Base-by-base conservation (phyloP, 2,888 invertebrate genomes). In the Blastobasis adustella region DNA sequence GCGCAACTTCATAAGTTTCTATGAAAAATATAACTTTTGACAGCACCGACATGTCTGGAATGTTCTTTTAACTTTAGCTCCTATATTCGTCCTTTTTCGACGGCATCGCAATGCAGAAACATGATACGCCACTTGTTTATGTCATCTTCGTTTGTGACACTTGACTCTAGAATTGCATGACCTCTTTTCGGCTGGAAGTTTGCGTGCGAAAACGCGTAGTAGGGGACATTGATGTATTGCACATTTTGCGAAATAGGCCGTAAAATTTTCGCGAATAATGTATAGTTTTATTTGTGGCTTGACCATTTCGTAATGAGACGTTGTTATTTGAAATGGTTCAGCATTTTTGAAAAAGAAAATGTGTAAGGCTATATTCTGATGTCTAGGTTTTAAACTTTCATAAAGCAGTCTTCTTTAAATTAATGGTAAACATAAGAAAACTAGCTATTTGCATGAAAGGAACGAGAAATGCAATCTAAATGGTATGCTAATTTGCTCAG, bases 211-310 rank as follows among this genome's bases (percentile, higher is more conserved):
- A 61, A 68, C 67, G 55, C 57, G 53, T 76, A 53, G 82, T 82
- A 76, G 62, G 71, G 23, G 71, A 70, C 69, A 65, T 74, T 79
- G 82, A 82, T 82, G 76, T 79, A 83, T 72, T 59, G 73, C 69
- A 66, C 74, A 78, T 82, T 81, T 80, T 75, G 79, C 79, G 71
- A 80, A 84, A 83, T 81, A 81, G 79, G 75, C 81, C 72, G 76
- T 83, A 81, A 82, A 82, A 81, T 80, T 70, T 23, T 75, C 68
- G 71, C 71, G 71, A 72, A 69, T 72, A 71, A 69, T 37, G 44
- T 37, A 43, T 45, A 48, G 42, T 41, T 43, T 40, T 42, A 49
- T 45, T 47, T 39, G 41, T 52, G 49, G 49, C 51, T 50, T 49
- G 10, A 36, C 39, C 5, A 39, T 10, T 6, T 40, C 50, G 41